phyloP scores from a whole-genome alignment of 2,113 vertebrate genomes.

The Toxostoma redivivum region DNA sequence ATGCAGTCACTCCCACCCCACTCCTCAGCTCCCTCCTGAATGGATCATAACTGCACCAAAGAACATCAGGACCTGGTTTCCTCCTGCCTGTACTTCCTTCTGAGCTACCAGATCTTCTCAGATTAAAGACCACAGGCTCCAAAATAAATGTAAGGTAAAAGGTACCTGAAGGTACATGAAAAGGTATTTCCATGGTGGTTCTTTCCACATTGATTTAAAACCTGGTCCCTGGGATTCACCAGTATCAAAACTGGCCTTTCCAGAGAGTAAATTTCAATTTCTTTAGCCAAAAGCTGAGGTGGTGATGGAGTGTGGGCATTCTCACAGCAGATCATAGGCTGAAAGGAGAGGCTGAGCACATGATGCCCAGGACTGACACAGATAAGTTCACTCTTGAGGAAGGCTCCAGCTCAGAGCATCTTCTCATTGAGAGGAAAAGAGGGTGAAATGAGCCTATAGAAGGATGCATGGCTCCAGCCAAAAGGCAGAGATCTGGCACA shows the following conservation, averaged over 20 bases:
- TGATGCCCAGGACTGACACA: rapidly evolving
- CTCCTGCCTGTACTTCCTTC: not conserved
- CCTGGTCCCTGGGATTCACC: not conserved
- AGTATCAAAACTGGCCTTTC: not conserved
- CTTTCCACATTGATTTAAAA: not conserved
- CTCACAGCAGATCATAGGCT: rapidly evolving
- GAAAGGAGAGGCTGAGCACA: not conserved
- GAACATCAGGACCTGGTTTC: not conserved
- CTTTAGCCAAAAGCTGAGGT: not conserved
- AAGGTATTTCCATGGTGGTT: not conserved
- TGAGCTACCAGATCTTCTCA: not conserved
- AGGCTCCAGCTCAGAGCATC: not conserved
- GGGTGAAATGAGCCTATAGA: not conserved
- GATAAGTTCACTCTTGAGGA: not conserved
- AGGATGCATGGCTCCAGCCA: not conserved
- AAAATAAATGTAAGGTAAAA: not conserved
- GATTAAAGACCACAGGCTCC: not conserved
- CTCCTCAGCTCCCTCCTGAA: not conserved
- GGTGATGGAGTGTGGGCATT: not conserved
- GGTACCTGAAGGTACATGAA: not conserved
- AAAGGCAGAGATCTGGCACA: not conserved
- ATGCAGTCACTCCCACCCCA: not conserved
- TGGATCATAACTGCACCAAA: not conserved
- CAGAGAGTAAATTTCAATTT: not conserved
- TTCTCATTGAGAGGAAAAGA: not conserved